Percentiles rank a stretch among this genome's conserved stretches.
These are phyloP conservation scores for Arctocebus calabarensis DNA, from an alignment of 2,797 vertebrate genomes.

Conservation along the genomic window DNA sequence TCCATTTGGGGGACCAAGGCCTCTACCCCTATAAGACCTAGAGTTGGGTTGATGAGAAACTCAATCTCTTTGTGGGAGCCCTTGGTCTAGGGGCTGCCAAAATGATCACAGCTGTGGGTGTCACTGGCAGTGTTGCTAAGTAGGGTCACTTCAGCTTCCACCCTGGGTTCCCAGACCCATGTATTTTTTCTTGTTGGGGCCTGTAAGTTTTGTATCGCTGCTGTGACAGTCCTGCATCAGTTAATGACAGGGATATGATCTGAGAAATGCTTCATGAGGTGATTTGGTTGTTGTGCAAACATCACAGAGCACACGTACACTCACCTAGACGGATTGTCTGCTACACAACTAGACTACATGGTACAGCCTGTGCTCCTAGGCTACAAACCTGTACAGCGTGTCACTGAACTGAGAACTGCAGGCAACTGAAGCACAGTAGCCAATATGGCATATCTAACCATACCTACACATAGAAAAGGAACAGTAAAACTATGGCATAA, in stretches of 20 bases:
- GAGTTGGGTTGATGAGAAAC: background rate
- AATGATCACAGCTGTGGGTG: background rate
- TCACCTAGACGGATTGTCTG: background rate
- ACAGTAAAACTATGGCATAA: background rate
- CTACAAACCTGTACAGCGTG: background rate
- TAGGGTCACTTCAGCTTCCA: background rate
- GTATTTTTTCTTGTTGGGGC: background rate
- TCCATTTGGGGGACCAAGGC: background rate
- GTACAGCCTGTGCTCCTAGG: background rate
- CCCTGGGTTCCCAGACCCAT: background rate
- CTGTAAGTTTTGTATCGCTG: background rate
- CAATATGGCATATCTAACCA: background rate
- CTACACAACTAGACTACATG: background rate
- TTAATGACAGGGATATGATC: too few species aligned
- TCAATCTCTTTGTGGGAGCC: background rate
- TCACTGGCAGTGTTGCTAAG: background rate
- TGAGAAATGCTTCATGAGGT: background rate
- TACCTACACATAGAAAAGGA: background rate
- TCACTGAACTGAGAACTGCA: background rate
- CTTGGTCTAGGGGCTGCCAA: background rate
- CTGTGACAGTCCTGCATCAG: background rate
- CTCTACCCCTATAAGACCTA: background rate
- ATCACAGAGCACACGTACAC: background rate
- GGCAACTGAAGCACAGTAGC: background rate
- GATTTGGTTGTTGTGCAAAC: background rate